Conservation (phyloP, 1,140 invertebrate genomes). For the Drosophila bifasciata region DNA sequence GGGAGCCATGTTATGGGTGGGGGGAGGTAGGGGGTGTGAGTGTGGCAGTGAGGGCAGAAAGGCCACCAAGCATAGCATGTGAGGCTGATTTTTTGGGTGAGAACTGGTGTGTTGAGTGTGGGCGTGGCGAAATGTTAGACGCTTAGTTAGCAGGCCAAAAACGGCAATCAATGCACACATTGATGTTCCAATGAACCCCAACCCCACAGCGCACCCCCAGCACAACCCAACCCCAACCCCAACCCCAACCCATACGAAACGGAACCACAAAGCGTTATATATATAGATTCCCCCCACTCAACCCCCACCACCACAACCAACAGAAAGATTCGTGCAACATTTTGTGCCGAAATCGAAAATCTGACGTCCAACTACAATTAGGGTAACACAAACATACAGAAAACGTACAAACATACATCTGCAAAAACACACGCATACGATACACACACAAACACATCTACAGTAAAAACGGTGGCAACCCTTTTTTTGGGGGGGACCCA, state of each 20-base stretch:
- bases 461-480: slow-evolving; percentile 38
- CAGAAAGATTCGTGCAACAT: slow-evolving; percentile 6
- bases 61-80: too few species aligned
- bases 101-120: too few species aligned
- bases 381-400: slow-evolving; percentile 26
- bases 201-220: neutral
- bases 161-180: slow-evolving; percentile 76
- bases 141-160: slow-evolving; percentile 67
- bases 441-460: neutral
- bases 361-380: slow-evolving; percentile 59
- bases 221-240: slow-evolving; percentile 4
- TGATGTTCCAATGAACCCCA: slow-evolving; percentile 45
- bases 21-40: neutral
- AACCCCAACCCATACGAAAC: neutral
- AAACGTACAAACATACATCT: slow-evolving; percentile 9
- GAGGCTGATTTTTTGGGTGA: too few species aligned
- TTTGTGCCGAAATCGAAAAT: slow-evolving; percentile 65
- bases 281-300: slow-evolving; percentile 20
- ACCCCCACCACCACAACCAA: slow-evolving; percentile 8
- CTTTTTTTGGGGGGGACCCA: slow-evolving; percentile 34
- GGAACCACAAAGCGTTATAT: neutral
- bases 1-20: too few species aligned
- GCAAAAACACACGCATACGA: neutral
- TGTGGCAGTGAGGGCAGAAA: neutral
- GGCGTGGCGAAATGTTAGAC: slow-evolving; percentile 68